Conservation (phyloP, 64 coral and sea anemone genomes). For the Catalaphyllia jardinei region DNA sequence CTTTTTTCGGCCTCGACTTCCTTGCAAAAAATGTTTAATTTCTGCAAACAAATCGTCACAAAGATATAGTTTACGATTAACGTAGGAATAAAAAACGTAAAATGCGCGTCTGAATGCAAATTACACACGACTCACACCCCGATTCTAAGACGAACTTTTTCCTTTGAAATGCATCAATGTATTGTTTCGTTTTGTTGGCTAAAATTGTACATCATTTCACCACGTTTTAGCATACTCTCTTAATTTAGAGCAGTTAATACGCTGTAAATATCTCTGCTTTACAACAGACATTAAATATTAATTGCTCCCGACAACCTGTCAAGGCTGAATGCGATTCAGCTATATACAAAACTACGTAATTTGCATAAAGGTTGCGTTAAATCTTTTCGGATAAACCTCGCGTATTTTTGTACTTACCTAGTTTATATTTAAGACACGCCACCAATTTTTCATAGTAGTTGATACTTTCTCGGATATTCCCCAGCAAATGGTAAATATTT, state of each 20-base stretch:
- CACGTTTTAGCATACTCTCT: neutral
- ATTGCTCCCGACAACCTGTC: neutral
- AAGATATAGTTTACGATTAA: too few species aligned
- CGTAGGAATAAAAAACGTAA: neutral
- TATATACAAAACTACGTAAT: neutral
- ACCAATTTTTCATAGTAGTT: slow-evolving; percentile 86
- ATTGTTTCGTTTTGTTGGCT: neutral
- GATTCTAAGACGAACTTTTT: too few species aligned
- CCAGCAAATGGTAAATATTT: slow-evolving; percentile 83
- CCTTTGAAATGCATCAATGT: too few species aligned
- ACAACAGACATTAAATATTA: slow-evolving; percentile 31
- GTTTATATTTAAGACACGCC: slow-evolving; percentile 87
- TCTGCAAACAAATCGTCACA: too few species aligned
- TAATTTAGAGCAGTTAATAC: neutral
- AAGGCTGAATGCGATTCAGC: neutral
- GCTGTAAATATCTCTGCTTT: neutral
- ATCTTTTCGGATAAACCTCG: neutral
- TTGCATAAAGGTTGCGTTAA: slow-evolving; percentile 2
- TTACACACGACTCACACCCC: neutral
- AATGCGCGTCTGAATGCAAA: neutral
- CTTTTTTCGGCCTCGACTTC: too few species aligned
- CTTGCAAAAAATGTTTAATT: too few species aligned
- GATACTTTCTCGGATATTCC: slow-evolving; percentile 88
- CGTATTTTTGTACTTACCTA: slow-evolving; percentile 56
- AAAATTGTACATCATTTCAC: neutral